Conservation (phyloP, 2,888 invertebrate species). For the Eubasilissa splendida region DNA sequence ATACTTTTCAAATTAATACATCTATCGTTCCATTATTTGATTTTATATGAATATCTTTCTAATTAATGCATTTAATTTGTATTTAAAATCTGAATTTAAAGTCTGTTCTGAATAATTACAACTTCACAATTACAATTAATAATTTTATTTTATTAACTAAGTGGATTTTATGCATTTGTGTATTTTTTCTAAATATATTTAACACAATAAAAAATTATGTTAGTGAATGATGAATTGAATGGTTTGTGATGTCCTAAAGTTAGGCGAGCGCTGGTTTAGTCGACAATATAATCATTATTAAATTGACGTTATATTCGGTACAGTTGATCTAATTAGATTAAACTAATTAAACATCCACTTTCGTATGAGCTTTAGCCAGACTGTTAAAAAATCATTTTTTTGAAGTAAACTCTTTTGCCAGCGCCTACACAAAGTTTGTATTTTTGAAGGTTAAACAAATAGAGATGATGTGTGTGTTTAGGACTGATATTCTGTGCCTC, state of each 20-base stretch:
- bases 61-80: too few relatives aligned
- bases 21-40: too few relatives aligned
- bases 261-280: neutral
- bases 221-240: neutral
- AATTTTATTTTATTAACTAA: too few relatives aligned
- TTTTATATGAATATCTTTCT: too few relatives aligned
- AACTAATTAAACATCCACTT: neutral
- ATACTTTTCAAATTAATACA: too few relatives aligned
- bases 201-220: neutral
- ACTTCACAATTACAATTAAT: neutral
- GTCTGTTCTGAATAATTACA: neutral
- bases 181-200: neutral
- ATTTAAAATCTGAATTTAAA: neutral
- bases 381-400: too few relatives aligned
- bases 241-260: neutral
- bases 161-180: neutral
- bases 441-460: too few relatives aligned
- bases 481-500: too few relatives aligned
- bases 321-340: neutral
- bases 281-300: neutral
- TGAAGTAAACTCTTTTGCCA: too few relatives aligned
- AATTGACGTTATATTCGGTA: slow-evolving; percentile 16
- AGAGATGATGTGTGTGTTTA: too few relatives aligned
- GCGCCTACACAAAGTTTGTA: too few relatives aligned
- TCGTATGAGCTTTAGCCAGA: too few relatives aligned